Evolutionary conservation across 37 sponge, comb jelly and placozoan species (phyloP).

Genomic region (Eunapius fragilis): DNA sequence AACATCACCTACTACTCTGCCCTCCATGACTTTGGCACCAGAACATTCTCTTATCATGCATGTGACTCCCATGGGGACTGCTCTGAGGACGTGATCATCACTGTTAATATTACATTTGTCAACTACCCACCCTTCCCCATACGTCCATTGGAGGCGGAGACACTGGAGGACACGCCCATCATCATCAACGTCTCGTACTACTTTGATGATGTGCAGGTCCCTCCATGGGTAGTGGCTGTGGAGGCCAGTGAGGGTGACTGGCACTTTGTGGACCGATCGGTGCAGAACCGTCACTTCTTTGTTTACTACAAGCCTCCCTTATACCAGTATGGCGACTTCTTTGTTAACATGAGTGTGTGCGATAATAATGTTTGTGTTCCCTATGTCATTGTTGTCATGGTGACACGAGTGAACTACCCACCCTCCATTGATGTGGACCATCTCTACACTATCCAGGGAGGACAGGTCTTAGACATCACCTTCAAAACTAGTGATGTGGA

Average conservation of each 20-base stretch:
- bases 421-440: conserved; percentile 48
- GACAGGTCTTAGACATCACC: not conserved
- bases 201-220: conserved; percentile 81
- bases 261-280: not conserved
- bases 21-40: conserved; percentile 63
- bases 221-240: conserved; percentile 10
- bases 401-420: conserved; percentile 72
- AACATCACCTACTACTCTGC: conserved; percentile 48
- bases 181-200: conserved; percentile 44
- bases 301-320: conserved; percentile 25
- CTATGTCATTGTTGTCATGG: conserved; percentile 44
- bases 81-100: conserved; percentile 40
- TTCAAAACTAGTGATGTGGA: not conserved
- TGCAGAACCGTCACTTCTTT: not conserved
- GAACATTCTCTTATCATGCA: conserved; percentile 57
- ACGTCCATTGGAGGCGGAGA: conserved; percentile 21
- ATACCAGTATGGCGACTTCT: conserved; percentile 44
- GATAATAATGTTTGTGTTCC: conserved; percentile 59
- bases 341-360: conserved; percentile 54
- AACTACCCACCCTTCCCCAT: conserved; percentile 83
- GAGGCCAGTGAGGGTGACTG: not conserved
- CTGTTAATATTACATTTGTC: conserved; percentile 57
- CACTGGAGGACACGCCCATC: conserved; percentile 62
- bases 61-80: conserved; percentile 80
- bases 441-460: not conserved